phyloP scores from a whole-genome alignment of 2,797 vertebrate genomes.

The Sebastes nivosus region DNA sequence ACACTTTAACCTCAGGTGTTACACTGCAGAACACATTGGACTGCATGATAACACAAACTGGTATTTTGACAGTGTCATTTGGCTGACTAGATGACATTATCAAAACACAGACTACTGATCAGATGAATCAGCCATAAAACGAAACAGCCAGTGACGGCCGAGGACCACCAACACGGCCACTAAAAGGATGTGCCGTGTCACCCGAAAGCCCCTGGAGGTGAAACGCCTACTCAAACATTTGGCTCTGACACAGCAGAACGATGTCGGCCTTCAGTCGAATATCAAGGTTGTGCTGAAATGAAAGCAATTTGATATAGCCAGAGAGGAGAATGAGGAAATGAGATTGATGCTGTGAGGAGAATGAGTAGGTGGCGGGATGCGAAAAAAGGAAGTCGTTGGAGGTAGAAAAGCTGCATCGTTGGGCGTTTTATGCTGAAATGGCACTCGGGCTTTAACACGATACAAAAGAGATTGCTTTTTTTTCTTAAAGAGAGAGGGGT shows the following conservation, averaged over 20 bases:
- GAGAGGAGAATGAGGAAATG: constrained; percentile 57
- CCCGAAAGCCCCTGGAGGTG: constrained; percentile 42
- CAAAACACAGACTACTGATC: neutral
- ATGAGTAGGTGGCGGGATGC: constrained; percentile 30
- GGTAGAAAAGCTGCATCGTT: constrained; percentile 36
- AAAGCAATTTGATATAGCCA: constrained; percentile 64
- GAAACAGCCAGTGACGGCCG: neutral
- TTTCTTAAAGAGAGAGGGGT: constrained; percentile 18
- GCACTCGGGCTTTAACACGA: constrained; percentile 17
- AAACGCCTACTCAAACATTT: constrained; percentile 52
- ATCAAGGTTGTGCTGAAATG: constrained; percentile 67
- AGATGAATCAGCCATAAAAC: constrained; percentile 10
- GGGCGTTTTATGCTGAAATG: constrained; percentile 46
- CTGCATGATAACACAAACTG: neutral
- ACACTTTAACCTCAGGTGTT: neutral
- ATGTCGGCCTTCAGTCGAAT: constrained; percentile 57
- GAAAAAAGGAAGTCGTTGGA: constrained; percentile 32
- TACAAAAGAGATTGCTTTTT: constrained; percentile 24
- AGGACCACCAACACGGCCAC: constrained; percentile 19
- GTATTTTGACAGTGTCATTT: neutral
- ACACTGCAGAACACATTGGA: neutral
- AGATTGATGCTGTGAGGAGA: constrained; percentile 61
- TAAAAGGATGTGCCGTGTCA: constrained; percentile 44
- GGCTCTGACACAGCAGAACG: constrained; percentile 65
- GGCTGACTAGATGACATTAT: neutral